Evolutionary conservation across 2,797 vertebrate species (phyloP).

Genomic region (Okamejei kenojei): DNA sequence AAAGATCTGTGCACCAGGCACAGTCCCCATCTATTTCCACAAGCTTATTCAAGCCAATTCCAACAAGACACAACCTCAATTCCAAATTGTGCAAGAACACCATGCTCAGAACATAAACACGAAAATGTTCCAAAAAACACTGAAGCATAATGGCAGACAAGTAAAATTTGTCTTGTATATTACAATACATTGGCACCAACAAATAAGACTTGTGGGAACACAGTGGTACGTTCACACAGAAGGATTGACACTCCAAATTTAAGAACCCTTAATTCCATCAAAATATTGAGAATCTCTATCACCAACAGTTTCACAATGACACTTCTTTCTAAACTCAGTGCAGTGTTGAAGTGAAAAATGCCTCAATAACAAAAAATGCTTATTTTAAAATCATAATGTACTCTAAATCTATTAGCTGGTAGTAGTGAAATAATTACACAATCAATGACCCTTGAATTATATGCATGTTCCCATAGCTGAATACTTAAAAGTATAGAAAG

Average conservation of each 20-base stretch:
- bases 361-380: constrained; percentile 19
- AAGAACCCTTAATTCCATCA: neutral
- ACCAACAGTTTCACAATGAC: neutral
- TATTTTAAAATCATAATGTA: neutral
- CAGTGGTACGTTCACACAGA: neutral
- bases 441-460: neutral
- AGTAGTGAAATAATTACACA: neutral
- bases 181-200: neutral
- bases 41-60: neutral
- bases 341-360: neutral
- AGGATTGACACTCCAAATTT: neutral
- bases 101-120: neutral
- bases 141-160: neutral
- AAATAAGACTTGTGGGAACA: neutral
- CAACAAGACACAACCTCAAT: neutral
- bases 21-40: neutral
- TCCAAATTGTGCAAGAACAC: neutral
- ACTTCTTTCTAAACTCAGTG: neutral
- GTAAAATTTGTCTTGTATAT: neutral
- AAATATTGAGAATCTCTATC: neutral
- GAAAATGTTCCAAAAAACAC: neutral
- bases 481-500: neutral
- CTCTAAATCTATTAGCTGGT: constrained; percentile 1
- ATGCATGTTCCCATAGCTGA: neutral
- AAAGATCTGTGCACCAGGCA: neutral